A percentile compares a stretch with the other conserved stretches of the same genome.
phyloP scores from a whole-genome alignment of 1,140 invertebrate genomes.

The Bombus soroeensis region DNA sequence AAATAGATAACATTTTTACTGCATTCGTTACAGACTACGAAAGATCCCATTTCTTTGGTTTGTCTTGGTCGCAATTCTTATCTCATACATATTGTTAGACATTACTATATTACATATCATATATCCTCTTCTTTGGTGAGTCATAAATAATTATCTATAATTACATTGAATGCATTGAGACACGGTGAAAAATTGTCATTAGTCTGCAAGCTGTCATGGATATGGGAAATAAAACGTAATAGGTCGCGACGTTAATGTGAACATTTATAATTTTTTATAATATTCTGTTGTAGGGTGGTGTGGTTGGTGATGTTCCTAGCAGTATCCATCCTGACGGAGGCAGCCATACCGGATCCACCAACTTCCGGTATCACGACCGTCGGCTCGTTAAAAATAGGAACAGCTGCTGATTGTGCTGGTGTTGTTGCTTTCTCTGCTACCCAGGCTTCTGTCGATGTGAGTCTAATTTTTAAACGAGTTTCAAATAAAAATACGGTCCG shows the following conservation, averaged over 20 bases:
- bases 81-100: no score
- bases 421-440: slow-evolving; percentile 81
- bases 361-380: slow-evolving; percentile 75
- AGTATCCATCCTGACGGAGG: slow-evolving; percentile 68
- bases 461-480: slow-evolving; percentile 8
- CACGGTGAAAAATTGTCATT: not conserved
- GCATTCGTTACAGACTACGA: no score
- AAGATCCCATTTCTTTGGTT: no score
- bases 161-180: not conserved
- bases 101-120: no score
- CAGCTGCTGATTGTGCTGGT: slow-evolving; percentile 80
- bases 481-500: no score
- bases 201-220: not conserved
- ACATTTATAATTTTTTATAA: not conserved
- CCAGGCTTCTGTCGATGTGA: slow-evolving; percentile 71
- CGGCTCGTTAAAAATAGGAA: slow-evolving; percentile 78
- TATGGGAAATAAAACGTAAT: slow-evolving; percentile 1
- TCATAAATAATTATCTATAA: not conserved
- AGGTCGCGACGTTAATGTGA: no score
- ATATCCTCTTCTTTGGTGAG: not conserved
- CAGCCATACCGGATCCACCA: slow-evolving; percentile 73
- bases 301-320: slow-evolving; percentile 76
- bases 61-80: no score
- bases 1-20: no score
- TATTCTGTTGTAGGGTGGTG: slow-evolving; percentile 75